Evolutionary conservation across 2,113 vertebrate genomes (phyloP).

Genomic region (Caranx melampygus): DNA sequence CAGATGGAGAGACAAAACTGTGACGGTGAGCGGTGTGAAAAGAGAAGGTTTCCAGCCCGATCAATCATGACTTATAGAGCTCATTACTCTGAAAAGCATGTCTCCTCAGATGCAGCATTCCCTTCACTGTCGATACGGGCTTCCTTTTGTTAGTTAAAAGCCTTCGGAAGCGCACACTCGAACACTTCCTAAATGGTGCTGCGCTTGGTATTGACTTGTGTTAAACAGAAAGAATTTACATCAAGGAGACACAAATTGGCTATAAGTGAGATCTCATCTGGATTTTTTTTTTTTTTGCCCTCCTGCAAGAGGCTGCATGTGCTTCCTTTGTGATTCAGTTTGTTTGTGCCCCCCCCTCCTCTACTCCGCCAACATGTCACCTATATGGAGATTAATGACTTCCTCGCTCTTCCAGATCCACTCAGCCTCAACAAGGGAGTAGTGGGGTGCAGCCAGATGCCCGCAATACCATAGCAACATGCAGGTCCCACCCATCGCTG

Average conservation of each 20-base stretch:
- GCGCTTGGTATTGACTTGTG: slow-evolving; percentile 19
- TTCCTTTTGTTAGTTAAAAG: slow-evolving; percentile 40
- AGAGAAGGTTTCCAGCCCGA: slow-evolving; percentile 34
- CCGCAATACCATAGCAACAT: slow-evolving; percentile 56
- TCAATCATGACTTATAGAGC: slow-evolving; percentile 43
- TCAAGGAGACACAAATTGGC: slow-evolving; percentile 62
- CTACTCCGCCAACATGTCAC: slow-evolving; percentile 64
- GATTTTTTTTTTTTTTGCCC: slow-evolving; percentile 34
- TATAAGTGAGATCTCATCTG: slow-evolving; percentile 57
- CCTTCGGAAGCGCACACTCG: background rate
- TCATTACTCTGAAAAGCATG: slow-evolving; percentile 30
- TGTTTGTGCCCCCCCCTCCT: slow-evolving; percentile 32
- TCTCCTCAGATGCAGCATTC: slow-evolving; percentile 12
- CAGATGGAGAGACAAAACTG: slow-evolving; percentile 25
- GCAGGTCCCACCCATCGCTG: slow-evolving; percentile 63
- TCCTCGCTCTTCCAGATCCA: slow-evolving; percentile 69
- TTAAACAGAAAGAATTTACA: slow-evolving; percentile 33
- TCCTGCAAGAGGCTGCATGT: slow-evolving; percentile 29
- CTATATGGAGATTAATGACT: slow-evolving; percentile 82
- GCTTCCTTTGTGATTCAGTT: slow-evolving; percentile 55
- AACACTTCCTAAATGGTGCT: slow-evolving; percentile 20
- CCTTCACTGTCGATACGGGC: slow-evolving; percentile 26
- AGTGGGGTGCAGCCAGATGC: slow-evolving; percentile 59
- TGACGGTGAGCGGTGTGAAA: slow-evolving; percentile 5
- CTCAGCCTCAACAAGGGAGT: slow-evolving; percentile 53